Conservation (phyloP, 2,888 invertebrate species). For the Thecophora atra region DNA sequence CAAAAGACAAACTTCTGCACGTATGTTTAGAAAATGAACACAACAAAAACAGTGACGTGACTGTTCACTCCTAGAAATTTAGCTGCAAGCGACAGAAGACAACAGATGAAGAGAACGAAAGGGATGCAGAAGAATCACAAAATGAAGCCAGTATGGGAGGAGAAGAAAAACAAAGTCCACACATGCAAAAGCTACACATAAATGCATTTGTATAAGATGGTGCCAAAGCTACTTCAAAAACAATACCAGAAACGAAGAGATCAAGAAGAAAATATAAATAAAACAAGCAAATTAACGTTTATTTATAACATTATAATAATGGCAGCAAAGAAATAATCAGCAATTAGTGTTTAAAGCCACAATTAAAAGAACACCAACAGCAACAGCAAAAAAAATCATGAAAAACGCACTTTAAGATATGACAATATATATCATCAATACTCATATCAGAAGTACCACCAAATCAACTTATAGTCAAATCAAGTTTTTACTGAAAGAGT, state of each 20-base stretch:
- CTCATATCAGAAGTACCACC: no score
- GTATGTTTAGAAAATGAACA: neutral
- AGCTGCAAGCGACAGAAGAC: neutral
- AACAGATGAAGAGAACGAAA: neutral
- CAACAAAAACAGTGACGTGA: neutral
- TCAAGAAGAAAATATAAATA: neutral
- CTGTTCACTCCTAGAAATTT: conserved; percentile 12
- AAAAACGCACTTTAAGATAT: no score
- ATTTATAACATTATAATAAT: neutral
- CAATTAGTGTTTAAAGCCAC: no score
- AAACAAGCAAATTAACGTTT: neutral
- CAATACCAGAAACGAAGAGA: neutral
- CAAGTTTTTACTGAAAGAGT: no score
- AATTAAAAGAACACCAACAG: neutral
- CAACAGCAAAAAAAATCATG: neutral
- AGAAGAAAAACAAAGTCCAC: neutral
- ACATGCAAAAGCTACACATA: neutral
- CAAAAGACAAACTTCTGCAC: neutral
- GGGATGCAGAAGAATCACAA: neutral
- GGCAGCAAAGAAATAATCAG: no score
- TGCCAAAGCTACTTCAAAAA: conserved; percentile 21
- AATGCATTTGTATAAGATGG: neutral
- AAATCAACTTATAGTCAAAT: no score
- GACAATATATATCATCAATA: no score
- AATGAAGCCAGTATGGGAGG: no score